These are phyloP conservation scores for Chymomyza caudatula DNA, from an alignment of 2,888 invertebrate species.

Conservation along the genomic window DNA sequence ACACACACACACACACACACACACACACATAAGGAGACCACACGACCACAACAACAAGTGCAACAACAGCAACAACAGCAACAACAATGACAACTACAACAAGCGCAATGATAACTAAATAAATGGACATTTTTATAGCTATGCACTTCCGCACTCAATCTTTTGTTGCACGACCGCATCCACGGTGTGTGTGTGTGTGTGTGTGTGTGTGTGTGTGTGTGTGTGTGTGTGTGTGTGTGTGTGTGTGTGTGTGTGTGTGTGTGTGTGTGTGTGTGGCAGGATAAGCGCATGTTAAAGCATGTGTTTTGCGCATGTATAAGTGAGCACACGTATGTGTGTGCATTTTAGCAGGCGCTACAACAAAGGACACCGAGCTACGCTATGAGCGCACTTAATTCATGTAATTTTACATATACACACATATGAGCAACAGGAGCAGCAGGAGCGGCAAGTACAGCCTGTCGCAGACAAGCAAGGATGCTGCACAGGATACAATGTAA, in stretches of 20 bases:
- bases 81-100: conserved; percentile 51
- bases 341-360: conserved; percentile 36
- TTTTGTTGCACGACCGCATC: conserved; percentile 50
- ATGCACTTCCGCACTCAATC: conserved; percentile 72
- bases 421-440: conserved; percentile 33
- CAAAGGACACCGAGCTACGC: conserved; percentile 16
- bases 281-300: conserved; percentile 65
- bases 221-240: conserved; percentile 4
- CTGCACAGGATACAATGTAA: conserved; percentile 62
- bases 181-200: conserved; percentile 4
- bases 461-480: conserved; percentile 39
- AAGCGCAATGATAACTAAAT: conserved; percentile 70
- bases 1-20: conserved; percentile 14
- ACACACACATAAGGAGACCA: conserved; percentile 16
- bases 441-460: not conserved
- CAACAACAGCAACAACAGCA: not conserved
- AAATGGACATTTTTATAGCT: conserved; percentile 72
- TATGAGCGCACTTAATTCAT: conserved; percentile 68
- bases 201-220: conserved; percentile 26
- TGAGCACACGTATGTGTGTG: conserved; percentile 12
- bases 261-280: conserved; percentile 44
- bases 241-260: conserved; percentile 3
- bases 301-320: conserved; percentile 38
- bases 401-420: conserved; percentile 69
- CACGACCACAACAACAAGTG: conserved; percentile 2